Percentiles rank a stretch among this genome's conserved stretches.
These are phyloP conservation scores for Drosophila eohydei DNA, from an alignment of 2,888 invertebrate species.

Conservation along the genomic window DNA sequence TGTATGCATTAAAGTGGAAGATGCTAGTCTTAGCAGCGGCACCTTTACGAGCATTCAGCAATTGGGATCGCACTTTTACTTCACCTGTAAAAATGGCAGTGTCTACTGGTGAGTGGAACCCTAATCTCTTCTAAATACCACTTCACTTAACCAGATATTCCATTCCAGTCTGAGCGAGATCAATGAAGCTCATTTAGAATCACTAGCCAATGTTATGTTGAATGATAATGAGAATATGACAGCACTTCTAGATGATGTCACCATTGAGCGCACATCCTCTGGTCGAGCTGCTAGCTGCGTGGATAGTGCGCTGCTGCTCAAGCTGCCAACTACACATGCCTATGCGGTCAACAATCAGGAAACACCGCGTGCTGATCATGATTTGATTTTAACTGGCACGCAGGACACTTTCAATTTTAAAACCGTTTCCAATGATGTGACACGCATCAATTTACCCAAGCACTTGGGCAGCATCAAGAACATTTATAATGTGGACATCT, in stretches of 20 bases:
- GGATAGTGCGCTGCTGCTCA: conserved; percentile 49
- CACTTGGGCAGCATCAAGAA: conserved; percentile 75
- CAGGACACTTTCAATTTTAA: conserved; percentile 64
- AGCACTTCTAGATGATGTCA: conserved; percentile 73
- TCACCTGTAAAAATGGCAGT: conserved; percentile 82
- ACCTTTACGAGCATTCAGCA: conserved; percentile 81
- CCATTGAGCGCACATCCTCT: conserved; percentile 63
- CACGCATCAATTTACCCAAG: conserved; percentile 67
- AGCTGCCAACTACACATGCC: conserved; percentile 25
- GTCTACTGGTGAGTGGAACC: conserved; percentile 77
- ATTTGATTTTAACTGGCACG: conserved; percentile 61
- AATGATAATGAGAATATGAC: conserved; percentile 76
- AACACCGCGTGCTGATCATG: conserved; percentile 10
- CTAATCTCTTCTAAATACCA: neutral
- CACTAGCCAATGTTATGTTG: conserved; percentile 70
- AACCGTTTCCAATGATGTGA: conserved; percentile 52
- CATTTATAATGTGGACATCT: conserved; percentile 80
- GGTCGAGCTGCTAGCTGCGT: conserved; percentile 61
- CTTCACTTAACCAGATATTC: neutral
- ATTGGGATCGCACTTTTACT: conserved; percentile 68
- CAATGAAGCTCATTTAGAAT: conserved; percentile 76
- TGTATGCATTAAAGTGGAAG: conserved; percentile 77
- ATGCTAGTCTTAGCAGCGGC: conserved; percentile 64
- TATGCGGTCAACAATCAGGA: conserved; percentile 60
- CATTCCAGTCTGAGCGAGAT: conserved; percentile 75